phyloP scores from a whole-genome alignment of 2,113 vertebrate genomes.

The Hemicordylus capensis region DNA sequence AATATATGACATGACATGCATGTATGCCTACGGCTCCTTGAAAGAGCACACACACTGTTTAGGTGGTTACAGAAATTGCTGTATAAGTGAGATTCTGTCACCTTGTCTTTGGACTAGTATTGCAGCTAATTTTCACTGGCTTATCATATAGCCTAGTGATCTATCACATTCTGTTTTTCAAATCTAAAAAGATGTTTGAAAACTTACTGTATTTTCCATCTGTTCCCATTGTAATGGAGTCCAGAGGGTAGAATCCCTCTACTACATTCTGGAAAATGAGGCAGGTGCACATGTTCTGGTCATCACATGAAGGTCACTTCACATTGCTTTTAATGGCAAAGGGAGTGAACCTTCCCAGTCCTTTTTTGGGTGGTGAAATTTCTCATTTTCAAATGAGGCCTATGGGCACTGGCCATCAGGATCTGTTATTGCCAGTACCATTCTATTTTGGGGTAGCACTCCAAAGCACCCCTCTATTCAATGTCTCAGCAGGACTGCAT shows the following conservation, averaged over 20 bases:
- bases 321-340: neutral
- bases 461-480: too few relatives aligned
- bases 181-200: neutral
- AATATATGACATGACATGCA: slow-evolving; percentile 29
- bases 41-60: slow-evolving; percentile 26
- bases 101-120: neutral
- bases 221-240: neutral
- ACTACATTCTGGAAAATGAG: neutral
- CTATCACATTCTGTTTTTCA: neutral
- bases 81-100: accelerated
- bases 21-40: neutral
- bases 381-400: too few relatives aligned
- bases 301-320: neutral
- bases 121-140: neutral
- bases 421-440: too few relatives aligned
- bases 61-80: neutral
- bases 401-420: too few relatives aligned
- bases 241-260: neutral
- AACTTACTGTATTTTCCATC: neutral
- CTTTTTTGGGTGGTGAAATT: too few relatives aligned
- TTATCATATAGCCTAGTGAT: neutral
- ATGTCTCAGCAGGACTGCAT: too few relatives aligned
- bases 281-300: neutral
- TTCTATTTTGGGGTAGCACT: too few relatives aligned
- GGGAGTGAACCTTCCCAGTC: neutral